phyloP scores from a whole-genome alignment of 2,888 invertebrate species.

The Macrophya alboannulata region DNA sequence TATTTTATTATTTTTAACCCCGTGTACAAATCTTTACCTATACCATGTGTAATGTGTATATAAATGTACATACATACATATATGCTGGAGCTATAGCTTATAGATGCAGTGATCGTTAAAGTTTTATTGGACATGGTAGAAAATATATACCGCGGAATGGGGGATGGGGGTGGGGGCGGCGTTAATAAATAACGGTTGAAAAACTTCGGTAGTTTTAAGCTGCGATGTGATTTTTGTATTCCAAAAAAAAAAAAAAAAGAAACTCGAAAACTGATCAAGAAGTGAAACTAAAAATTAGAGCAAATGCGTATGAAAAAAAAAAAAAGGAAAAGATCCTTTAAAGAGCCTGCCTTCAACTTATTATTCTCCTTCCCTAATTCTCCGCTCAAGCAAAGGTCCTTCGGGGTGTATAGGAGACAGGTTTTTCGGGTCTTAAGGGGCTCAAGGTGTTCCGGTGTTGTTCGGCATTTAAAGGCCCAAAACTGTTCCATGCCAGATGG shows the following conservation, averaged over 20 bases:
- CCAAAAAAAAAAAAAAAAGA: not conserved
- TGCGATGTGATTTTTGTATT: not conserved
- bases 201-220: not conserved
- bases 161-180: too few species aligned
- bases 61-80: too few species aligned
- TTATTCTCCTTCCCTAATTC: not conserved
- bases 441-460: slow-evolving; percentile 41
- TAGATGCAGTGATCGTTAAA: not conserved
- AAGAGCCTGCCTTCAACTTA: not conserved
- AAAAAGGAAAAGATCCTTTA: not conserved
- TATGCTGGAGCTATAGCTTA: too few species aligned
- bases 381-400: not conserved
- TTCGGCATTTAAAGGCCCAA: slow-evolving; percentile 31
- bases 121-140: not conserved
- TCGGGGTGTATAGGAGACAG: not conserved
- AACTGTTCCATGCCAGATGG: not conserved
- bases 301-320: not conserved
- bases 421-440: slow-evolving; percentile 20
- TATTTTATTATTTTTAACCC: not conserved
- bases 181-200: not conserved
- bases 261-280: not conserved
- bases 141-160: too few species aligned
- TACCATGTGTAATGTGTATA: too few species aligned
- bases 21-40: not conserved
- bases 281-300: not conserved